A percentile compares a stretch with the other conserved stretches of the same genome.
Evolutionary conservation across 1,140 invertebrate species (phyloP).

Genomic region (Cydia fagiglandana): DNA sequence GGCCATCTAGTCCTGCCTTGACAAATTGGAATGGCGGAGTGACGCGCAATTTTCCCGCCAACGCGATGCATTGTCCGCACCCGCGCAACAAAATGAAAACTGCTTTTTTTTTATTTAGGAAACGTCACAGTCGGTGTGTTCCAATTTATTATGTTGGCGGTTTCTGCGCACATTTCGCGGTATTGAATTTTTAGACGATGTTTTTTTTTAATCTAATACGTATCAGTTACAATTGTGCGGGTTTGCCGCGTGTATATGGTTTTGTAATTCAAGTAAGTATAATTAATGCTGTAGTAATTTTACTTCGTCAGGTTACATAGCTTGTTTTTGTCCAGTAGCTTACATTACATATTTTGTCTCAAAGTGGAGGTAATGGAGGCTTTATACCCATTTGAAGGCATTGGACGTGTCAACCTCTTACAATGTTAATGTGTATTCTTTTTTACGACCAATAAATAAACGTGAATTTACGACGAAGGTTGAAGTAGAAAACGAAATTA

Average conservation of each 20-base stretch:
- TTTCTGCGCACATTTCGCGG: constrained; percentile 53
- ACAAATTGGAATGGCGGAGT: constrained; percentile 77
- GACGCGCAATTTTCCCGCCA: constrained; percentile 77
- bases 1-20: constrained; percentile 76
- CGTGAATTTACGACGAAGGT: constrained; percentile 9
- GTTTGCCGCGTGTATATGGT: neutral
- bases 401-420: neutral
- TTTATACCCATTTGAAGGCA: neutral
- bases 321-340: too few relatives aligned
- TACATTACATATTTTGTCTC: neutral
- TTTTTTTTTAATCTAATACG: constrained; percentile 11
- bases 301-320: too few relatives aligned
- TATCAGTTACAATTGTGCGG: constrained; percentile 9
- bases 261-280: neutral
- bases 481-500: constrained; percentile 29
- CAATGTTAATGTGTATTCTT: neutral
- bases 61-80: constrained; percentile 68
- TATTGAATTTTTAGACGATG: constrained; percentile 53
- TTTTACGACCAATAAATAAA: constrained; percentile 22
- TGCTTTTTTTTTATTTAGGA: constrained; percentile 66
- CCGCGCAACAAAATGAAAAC: constrained; percentile 77
- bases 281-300: too few relatives aligned
- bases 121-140: constrained; percentile 60
- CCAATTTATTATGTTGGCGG: constrained; percentile 60
- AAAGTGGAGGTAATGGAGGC: neutral